Conservation (phyloP, 2,888 invertebrate genomes). For the Pomacea canaliculata region DNA sequence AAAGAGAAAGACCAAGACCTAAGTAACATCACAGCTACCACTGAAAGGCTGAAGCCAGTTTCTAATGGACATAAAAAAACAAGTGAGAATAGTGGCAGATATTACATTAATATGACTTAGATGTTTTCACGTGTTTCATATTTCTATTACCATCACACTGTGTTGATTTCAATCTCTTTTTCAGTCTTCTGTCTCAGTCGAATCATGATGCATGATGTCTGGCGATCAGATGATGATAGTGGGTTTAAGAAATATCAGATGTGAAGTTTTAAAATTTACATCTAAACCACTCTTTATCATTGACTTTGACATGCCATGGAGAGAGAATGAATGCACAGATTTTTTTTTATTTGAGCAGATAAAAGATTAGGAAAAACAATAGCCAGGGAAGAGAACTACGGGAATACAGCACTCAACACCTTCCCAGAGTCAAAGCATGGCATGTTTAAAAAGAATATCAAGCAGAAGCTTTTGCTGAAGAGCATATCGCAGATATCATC, state of each 20-base stretch:
- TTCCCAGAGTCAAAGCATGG: conserved; percentile 29
- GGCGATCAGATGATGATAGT: too few relatives aligned
- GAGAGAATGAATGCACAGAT: too few relatives aligned
- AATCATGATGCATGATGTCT: too few relatives aligned
- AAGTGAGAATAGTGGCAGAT: neutral
- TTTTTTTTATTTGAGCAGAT: neutral
- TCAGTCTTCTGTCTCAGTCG: too few relatives aligned
- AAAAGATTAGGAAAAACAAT: conserved; percentile 6
- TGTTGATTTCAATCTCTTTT: too few relatives aligned
- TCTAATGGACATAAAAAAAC: conserved; percentile 39
- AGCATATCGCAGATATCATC: conserved; percentile 53
- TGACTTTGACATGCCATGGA: too few relatives aligned
- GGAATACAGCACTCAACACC: conserved; percentile 13
- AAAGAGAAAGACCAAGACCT: conserved; percentile 58
- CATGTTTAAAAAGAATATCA: conserved; percentile 41
- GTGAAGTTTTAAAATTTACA: too few relatives aligned
- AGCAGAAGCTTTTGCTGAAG: conserved; percentile 57
- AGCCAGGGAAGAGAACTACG: conserved; percentile 12
- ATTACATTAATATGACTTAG: neutral
- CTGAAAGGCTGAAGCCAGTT: conserved; percentile 58
- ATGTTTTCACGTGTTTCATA: too few relatives aligned
- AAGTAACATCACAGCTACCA: conserved; percentile 49
- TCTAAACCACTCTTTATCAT: too few relatives aligned
- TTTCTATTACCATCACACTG: too few relatives aligned
- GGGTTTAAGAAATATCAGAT: too few relatives aligned